Evolutionary conservation across 2,113 vertebrate genomes (phyloP), one percentile per base, ranked within the genome.

Genomic region (rabbit (Oryctolagus cuniculus)): DNA sequence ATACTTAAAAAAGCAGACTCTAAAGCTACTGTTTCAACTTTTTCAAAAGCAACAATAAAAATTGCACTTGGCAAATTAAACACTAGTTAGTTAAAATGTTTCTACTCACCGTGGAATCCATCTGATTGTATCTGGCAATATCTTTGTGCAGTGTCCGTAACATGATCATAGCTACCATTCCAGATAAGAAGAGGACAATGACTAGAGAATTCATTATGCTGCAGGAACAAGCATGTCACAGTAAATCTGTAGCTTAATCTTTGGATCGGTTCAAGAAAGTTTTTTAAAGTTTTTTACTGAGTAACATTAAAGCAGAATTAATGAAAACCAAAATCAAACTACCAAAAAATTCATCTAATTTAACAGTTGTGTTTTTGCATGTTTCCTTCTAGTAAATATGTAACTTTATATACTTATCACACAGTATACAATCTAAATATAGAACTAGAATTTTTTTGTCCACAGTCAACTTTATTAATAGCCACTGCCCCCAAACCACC

Each of bases 91-190:
- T 17, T 87, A 96, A 86, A 79, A 97, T 38, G 79, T 94, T 85
- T 83, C 67, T 74, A 98, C 98, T 98, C 96, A 99, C 99, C 38
- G 98, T 98, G 86, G 98, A 99, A 98, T 99, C 99, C 98, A 99
- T 99, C 96, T 99, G 99, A 98, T 99, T 99, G 94, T 99, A 99
- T 99, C 99, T 99, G 97, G 99, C 99, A 96, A 99, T 99, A 97
- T 99, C 99, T 98, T 99, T 99, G 98, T 99, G 99, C 86, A 99
- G 97, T 0, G 99, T 99, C 97, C 99, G 99, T 96, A 99, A 96
- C 99, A 99, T 99, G 96, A 99, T 99, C 99, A 99, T 99, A 75
- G 99, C 99, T 93, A 99, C 99, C 99, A 99, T 99, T 91, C 99
- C 99, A 97, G 99, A 99, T 44, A 99, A 98, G 98, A 99, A 99